Evolutionary conservation across 2,113 vertebrate species (phyloP), one percentile per base, ranked within the genome.

Genomic region (Takifugu bimaculatus): DNA sequence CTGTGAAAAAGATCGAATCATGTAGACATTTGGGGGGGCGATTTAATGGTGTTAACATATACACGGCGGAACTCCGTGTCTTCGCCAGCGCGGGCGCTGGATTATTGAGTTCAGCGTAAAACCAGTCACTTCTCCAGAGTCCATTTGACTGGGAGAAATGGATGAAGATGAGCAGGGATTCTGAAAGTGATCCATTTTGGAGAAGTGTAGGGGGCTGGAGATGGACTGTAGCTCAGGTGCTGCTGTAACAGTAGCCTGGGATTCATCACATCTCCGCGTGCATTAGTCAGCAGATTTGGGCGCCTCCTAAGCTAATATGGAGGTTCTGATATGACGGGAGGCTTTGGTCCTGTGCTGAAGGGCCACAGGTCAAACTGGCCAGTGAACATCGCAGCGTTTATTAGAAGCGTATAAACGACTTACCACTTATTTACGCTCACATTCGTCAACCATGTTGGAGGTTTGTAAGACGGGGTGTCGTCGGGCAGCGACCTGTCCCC

Each of bases 21-120:
- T 84, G 82, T 65, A 68, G 85, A 81, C 88, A 89, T 91, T 83
- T 87, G 89, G 87, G 86, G 29, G 35, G 82, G n/a, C 88, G 86
- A 90, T 90, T 88, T 91, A 88, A 89, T 86, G 78, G 74, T 80
- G 86, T 88, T 91, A 89, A 87, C 87, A 81, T 82, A 84, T 74
- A 65, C 80, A 85, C 72, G 71, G 69, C 70, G 74, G 69, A 78
- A 84, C 75, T 76, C 67, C 80, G 75, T 59, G 70, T 76, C 74
- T 83, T 79, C 65, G 74, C 65, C 75, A 70, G 79, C 74, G 59
- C 65, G 57, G 78, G 58, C 84, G 87, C 60, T 63, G 73, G 84
- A 82, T 86, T 85, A 88, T 88, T 84, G 84, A 83, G 86, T 87
- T 87, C 64, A 71, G 71, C 71, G 78, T 77, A 78, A 82, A 88